Conservation (phyloP, 2,888 invertebrate species). For the Julus scanicus region DNA sequence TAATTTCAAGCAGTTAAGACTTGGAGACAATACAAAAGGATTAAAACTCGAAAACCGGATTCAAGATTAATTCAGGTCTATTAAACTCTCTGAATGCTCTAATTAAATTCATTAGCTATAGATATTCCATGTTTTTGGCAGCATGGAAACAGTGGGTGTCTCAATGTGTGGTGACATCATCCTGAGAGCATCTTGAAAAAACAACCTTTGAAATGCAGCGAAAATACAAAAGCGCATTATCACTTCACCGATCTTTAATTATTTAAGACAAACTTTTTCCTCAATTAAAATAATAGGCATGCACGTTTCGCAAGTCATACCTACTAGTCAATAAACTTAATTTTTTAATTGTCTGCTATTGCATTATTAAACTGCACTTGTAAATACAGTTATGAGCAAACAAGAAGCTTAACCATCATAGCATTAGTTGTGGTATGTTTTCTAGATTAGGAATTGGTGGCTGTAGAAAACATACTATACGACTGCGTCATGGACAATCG, state of each 20-base stretch:
- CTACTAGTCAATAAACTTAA: slow-evolving; percentile 14
- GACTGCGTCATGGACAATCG: not conserved
- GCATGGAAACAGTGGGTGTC: not conserved
- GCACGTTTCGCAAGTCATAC: slow-evolving; percentile 32
- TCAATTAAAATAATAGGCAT: slow-evolving; percentile 39
- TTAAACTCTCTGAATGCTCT: not conserved
- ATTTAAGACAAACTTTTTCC: slow-evolving; percentile 1
- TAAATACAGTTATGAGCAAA: not conserved
- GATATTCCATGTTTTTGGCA: not conserved
- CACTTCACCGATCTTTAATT: slow-evolving; percentile 5
- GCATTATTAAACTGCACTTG: not conserved
- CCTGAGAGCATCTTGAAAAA: not conserved
- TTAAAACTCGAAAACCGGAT: not conserved
- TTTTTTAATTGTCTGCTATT: not conserved
- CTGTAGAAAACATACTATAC: not conserved
- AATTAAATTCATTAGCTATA: not conserved
- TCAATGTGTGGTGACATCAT: slow-evolving; percentile 2
- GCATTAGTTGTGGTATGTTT: not conserved
- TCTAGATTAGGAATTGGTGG: not conserved
- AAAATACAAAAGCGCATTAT: slow-evolving; percentile 39
- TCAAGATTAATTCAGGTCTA: not conserved
- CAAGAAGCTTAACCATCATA: not conserved
- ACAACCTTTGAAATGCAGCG: not conserved
- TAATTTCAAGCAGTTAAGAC: not conserved
- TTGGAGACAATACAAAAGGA: not conserved